These are phyloP conservation scores for Neogale vison DNA, from an alignment of 2,113 vertebrate species.

Conservation along the genomic window DNA sequence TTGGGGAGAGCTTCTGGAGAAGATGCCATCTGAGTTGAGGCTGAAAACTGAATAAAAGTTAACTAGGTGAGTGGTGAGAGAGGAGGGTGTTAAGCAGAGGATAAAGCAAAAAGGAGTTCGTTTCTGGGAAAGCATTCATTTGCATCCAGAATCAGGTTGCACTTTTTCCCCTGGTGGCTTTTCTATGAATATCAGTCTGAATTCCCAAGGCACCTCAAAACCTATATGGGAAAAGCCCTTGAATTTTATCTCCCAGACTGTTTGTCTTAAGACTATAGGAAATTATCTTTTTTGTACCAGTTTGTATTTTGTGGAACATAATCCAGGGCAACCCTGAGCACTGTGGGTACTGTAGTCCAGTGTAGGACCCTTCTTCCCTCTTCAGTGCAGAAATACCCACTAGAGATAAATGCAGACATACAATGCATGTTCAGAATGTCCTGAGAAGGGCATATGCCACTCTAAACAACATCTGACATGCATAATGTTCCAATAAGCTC, in stretches of 20 bases:
- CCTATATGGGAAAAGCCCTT: neutral
- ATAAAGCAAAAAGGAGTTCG: neutral
- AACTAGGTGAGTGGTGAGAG: neutral
- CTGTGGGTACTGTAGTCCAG: neutral
- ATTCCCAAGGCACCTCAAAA: neutral
- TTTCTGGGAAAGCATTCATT: slow-evolving; percentile 14
- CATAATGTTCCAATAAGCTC: slow-evolving; percentile 64
- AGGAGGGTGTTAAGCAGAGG: neutral
- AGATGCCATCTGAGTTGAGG: neutral
- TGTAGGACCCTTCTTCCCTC: neutral
- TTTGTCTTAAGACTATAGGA: slow-evolving; percentile 35
- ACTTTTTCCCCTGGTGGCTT: neutral
- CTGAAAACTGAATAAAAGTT: neutral
- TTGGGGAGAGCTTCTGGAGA: neutral
- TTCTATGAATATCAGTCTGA: slow-evolving; percentile 44
- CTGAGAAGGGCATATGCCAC: slow-evolving; percentile 55
- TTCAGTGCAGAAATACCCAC: neutral
- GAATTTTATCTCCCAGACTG: slow-evolving; percentile 14
- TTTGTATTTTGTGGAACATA: slow-evolving; percentile 1
- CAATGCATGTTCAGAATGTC: neutral
- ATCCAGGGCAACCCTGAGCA: neutral
- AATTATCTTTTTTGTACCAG: neutral
- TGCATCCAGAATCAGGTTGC: neutral
- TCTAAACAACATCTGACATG: slow-evolving; percentile 64
- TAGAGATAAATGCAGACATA: neutral